These are phyloP conservation scores for Junonia oenone DNA, from an alignment of 2,888 invertebrate species.

Conservation along the genomic window DNA sequence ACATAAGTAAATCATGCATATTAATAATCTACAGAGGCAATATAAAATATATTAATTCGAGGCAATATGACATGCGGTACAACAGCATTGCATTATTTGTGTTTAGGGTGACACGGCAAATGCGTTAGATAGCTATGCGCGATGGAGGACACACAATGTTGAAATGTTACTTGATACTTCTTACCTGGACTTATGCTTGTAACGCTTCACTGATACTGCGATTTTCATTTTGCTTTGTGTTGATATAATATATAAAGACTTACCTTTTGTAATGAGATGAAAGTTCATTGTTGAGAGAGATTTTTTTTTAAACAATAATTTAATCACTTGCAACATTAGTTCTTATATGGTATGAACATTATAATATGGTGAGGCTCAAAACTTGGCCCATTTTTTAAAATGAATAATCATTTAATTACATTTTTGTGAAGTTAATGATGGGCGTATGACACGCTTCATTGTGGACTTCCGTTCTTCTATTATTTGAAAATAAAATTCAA, in stretches of 20 bases:
- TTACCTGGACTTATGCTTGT: not conserved
- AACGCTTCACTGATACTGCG: not conserved
- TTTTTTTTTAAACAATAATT: no score
- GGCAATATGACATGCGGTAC: slow-evolving; percentile 45
- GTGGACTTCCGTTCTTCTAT: no score
- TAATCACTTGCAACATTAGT: no score
- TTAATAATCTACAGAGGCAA: slow-evolving; percentile 45
- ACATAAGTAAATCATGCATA: slow-evolving; percentile 43
- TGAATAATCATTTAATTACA: no score
- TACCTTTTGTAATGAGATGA: not conserved
- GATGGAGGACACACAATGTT: not conserved
- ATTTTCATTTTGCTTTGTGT: not conserved
- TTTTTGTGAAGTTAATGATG: no score
- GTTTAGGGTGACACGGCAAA: slow-evolving; percentile 23
- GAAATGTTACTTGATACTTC: not conserved
- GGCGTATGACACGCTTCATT: no score
- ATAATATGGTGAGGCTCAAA: no score
- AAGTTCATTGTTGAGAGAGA: no score
- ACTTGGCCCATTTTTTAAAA: no score
- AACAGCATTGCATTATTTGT: slow-evolving; percentile 67
- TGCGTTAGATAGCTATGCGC: not conserved
- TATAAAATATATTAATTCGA: slow-evolving; percentile 27
- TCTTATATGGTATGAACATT: no score
- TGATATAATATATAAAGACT: not conserved
- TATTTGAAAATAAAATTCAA: no score